A percentile compares a stretch with the other conserved stretches of the same genome.
phyloP scores from a whole-genome alignment of 2,113 vertebrate genomes.

The Catharus fuscescens region DNA sequence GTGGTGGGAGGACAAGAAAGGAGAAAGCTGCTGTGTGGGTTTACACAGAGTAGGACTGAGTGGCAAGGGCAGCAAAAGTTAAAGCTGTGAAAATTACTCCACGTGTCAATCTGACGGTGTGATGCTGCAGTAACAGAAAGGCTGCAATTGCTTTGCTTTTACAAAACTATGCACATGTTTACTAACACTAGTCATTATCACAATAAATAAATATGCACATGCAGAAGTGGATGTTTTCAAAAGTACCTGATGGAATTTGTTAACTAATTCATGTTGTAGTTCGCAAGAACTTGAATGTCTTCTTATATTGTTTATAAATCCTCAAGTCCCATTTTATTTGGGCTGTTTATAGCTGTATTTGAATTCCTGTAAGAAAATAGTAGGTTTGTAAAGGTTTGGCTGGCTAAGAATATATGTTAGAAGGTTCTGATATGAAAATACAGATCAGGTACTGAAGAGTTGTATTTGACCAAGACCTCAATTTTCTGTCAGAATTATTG shows the following conservation, averaged over 20 bases:
- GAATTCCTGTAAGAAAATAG: neutral
- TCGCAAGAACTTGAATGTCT: neutral
- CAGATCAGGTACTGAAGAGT: neutral
- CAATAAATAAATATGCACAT: neutral
- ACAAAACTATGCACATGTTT: neutral
- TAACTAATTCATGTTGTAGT: neutral
- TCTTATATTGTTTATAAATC: neutral
- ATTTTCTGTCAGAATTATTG: neutral
- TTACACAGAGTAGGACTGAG: neutral
- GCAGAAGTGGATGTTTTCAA: neutral
- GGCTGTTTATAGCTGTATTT: neutral
- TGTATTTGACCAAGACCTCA: neutral
- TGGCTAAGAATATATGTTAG: neutral
- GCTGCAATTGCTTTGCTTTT: neutral
- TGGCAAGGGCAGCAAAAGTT: neutral
- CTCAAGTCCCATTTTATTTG: neutral
- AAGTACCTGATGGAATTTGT: neutral
- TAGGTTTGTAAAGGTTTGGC: neutral
- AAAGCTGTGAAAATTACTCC: neutral
- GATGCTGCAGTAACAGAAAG: neutral
- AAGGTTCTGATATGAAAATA: neutral
- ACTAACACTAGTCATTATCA: neutral
- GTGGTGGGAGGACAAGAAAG: neutral
- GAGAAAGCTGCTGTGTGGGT: neutral
- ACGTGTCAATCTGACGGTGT: neutral